phyloP scores from a whole-genome alignment of 2,797 vertebrate species.

The Acanthurus leucopareius region DNA sequence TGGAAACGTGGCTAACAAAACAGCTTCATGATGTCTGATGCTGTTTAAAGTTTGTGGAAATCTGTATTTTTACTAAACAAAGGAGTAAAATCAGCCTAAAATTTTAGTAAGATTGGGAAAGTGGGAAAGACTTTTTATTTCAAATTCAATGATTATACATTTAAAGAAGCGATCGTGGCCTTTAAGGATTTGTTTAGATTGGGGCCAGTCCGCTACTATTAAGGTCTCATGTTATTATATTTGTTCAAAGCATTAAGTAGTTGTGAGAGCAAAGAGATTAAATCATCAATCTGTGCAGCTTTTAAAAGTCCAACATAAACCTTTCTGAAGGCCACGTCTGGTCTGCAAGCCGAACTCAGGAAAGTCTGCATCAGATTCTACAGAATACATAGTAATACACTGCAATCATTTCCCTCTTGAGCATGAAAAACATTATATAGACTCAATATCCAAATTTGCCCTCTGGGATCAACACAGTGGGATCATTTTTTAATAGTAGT shows the following conservation, averaged over 20 bases:
- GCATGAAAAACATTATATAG: too few relatives aligned
- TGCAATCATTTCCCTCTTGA: too few relatives aligned
- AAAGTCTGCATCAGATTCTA: constrained; percentile 14
- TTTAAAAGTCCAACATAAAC: not conserved
- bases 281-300: constrained; percentile 3
- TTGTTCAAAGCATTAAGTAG: not conserved
- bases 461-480: constrained; percentile 38
- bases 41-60: too few relatives aligned
- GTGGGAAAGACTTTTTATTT: not conserved
- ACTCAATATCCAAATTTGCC: constrained; percentile 18
- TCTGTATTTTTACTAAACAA: too few relatives aligned
- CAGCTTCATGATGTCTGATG: not conserved
- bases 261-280: not conserved
- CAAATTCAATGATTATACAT: not conserved
- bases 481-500: constrained; percentile 24
- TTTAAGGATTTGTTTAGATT: not conserved
- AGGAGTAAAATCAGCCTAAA: not conserved
- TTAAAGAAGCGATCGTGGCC: not conserved
- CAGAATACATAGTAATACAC: too few relatives aligned
- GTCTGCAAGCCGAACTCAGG: constrained; percentile 5
- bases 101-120: not conserved
- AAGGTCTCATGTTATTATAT: not conserved
- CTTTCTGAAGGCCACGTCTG: not conserved
- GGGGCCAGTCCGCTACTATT: not conserved
- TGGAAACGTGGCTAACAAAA: too few relatives aligned